Evolutionary conservation across 1,140 invertebrate species (phyloP), one percentile per base, ranked within the genome.

Genomic region (Bombus sibiricus): DNA sequence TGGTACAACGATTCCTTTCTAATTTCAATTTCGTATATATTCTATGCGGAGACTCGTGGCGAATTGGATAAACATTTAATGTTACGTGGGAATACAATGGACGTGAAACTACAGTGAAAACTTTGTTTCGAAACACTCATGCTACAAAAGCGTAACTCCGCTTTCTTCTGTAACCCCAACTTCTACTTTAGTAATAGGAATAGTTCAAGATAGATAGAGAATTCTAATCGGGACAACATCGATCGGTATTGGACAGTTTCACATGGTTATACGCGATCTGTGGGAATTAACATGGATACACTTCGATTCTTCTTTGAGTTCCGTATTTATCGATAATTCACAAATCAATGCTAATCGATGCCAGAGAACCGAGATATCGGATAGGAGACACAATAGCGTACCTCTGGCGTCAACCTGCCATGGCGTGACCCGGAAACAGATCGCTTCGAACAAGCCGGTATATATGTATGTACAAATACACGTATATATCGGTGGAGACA

Each of bases 291-390:
- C 22, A 69, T 15, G 34, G 15, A 34, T 37, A 39, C 34, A 12
- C 37, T 4, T 74, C n/a, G 79, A 64, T 82, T 32, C 59, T 53
- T 80, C 57, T 76, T 53, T 69, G 57, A 57, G 73, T 81, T 64
- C 72, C 59, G 6, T 64, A 66, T 82, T 39, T 82, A 74, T 68
- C 92, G 90, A 90, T 88, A 88, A 91, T 90, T 89, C 87, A 92
- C 90, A 90, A 92, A 92, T 92, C 90, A 91, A 92, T 93, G 92
- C 91, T 93, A 93, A 93, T 92, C 92, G 91, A 93, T 92, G 86
- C 89, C 74, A 88, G 57, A 80, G 86, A 77, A 91, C 88, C 88
- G 88, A 81, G 87, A 90, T 91, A 82, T 75, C 64, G 89, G 80
- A 71, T 83, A 86, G 57, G 43, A 81, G 81, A 72, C 77, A 92